Base-by-base conservation (phyloP, 2,797 vertebrate species). In the Takifugu ocellatus region DNA sequence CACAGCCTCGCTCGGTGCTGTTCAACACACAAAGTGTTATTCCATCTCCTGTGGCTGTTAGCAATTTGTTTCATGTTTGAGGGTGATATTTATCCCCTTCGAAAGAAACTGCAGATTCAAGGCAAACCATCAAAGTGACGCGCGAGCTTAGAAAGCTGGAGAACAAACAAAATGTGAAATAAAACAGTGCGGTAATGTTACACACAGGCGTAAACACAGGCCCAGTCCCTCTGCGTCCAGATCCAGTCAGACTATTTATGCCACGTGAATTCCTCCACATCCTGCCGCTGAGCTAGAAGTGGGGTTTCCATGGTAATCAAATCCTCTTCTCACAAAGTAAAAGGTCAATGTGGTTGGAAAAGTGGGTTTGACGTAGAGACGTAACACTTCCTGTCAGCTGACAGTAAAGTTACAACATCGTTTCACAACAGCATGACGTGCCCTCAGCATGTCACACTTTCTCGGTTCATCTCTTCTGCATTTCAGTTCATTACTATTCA, bases 371-470 rank as follows among this genome's bases (percentile, higher is more conserved):
- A 44, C 1, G 2, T 44, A 9, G 14, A 44, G 5, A 44, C 14
- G 42, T 12, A 51, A 6, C n/a, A 49, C 2, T 36, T 26, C 11
- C 21, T 21, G 21, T 21, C 21, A 1, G 21, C 21, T 21, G 21
- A 21, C 21, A 21, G 21, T 21, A 1, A 21, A 1, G 21, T 21
- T 1, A 21, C 21, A 21, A 21, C 21, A 21, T 1, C 1, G 21
- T 21, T 21, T 21, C 21, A 21, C 21, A 21, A 21, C 21, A 21
- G 21, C 21, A 21, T 21, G 21, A 21, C 21, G 21, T 95, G 47
- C 96, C 97, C 6, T 27, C 6, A 27, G 14, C 15, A 14, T 2
- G 16, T 15, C 36, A 42, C 36, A 42, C 36, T 15, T 21, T 21
- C 21, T 21, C 21, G 21, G 21, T 21, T 21, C 21, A 21, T 21